A percentile compares a stretch with the other conserved stretches of the same genome.
phyloP scores from a whole-genome alignment of 2,113 vertebrate genomes.

The Larimichthys polyactis region DNA sequence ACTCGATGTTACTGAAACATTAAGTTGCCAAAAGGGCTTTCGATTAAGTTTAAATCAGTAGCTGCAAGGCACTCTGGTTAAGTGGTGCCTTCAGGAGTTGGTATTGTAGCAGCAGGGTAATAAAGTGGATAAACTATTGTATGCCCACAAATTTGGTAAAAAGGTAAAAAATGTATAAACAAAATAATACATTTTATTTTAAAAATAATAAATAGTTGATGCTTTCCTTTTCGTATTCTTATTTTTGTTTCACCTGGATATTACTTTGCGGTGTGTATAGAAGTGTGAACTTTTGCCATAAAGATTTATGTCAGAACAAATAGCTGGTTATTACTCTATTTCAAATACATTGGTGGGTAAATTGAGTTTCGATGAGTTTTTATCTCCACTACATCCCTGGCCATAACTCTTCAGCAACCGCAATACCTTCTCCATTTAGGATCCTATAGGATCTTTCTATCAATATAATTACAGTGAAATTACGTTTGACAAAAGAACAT shows the following conservation, averaged over 20 bases:
- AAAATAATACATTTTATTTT: background rate
- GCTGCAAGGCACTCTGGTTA: conserved; percentile 15
- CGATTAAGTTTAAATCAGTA: conserved; percentile 38
- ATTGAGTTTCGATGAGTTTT: conserved; percentile 38
- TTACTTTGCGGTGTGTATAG: background rate
- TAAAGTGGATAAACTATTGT: background rate
- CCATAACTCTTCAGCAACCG: conserved; percentile 32
- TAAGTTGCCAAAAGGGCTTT: conserved; percentile 41
- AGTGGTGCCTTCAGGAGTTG: conserved; percentile 8
- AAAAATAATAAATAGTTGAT: background rate
- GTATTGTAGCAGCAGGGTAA: background rate
- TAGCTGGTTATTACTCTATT: conserved; percentile 15
- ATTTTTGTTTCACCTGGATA: conserved; percentile 24
- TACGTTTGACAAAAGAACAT: background rate
- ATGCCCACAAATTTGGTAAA: background rate
- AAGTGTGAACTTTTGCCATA: conserved; percentile 13
- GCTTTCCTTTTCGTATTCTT: background rate
- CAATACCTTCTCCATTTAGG: background rate
- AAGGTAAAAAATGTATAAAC: conserved; percentile 10
- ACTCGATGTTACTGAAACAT: conserved; percentile 36
- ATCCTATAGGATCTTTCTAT: conserved; percentile 8
- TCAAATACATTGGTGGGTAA: conserved; percentile 29
- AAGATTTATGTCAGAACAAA: conserved; percentile 39
- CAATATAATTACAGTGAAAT: conserved; percentile 21
- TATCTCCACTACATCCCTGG: conserved; percentile 29